Evolutionary conservation across 2,113 vertebrate genomes (phyloP), one percentile per base, ranked within the genome.

Genomic region (Thermophis baileyi): DNA sequence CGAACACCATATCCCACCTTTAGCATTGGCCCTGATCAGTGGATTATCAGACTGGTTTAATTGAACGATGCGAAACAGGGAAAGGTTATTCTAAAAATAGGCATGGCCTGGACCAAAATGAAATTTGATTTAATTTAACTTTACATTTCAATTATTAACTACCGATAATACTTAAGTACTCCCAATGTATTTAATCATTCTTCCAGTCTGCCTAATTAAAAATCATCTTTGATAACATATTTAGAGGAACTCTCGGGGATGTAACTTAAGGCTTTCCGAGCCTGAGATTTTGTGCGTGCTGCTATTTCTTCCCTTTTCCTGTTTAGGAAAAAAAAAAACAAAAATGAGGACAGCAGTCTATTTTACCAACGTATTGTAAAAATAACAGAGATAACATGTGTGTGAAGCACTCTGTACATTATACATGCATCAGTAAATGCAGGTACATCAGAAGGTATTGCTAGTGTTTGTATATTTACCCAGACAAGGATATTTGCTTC

Each of bases 401-500:
- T 87, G 54, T 27, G 24, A 89, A 89, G 27, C 90, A 92, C 49
- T 18, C 55, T 47, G 60, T 18, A 85, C 44, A 85, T 46, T 35
- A 89, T 81, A 85, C 47, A 86, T 8, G 24, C 44, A 81, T 81
- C 40, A 49, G 30, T 55, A 85, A 92, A 85, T 89, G n/a, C n/a
- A n/a, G n/a, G n/a, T n/a, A n/a, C n/a, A n/a, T n/a, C n/a, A 85
- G 24, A 49, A 44, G 88, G 69, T 55, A 93, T 89, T 93, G 12
- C 81, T 18, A 88, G 44, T 30, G 50, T 89, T 85, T 85, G 53
- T 47, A 93, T 89, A 90, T 55, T 85, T 85, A 57, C n/a, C 51
- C 88, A 89, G 51, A 89, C 50, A 93, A 49, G 85, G 51, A 27
- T 92, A 89, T 85, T 63, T 92, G 55, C 30, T 86, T 90, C 44